Evolutionary conservation across 2,113 vertebrate genomes (phyloP), one percentile per base, ranked within the genome.

Genomic region (Pampusana beccarii): DNA sequence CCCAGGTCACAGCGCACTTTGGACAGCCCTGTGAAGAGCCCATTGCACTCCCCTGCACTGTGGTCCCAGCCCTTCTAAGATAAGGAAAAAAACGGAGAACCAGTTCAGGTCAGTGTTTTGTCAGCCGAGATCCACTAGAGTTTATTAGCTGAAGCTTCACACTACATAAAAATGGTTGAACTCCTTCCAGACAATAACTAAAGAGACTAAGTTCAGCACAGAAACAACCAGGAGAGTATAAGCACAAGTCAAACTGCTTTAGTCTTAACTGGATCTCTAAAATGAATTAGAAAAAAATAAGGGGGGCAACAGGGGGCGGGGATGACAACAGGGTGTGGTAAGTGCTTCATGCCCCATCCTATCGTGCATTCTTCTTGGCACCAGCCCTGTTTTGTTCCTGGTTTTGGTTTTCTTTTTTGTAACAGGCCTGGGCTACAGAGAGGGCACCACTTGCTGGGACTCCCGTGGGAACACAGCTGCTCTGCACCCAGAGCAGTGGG

Each of bases 401-500:
- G n/a, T 44, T 44, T 38, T 38, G 38, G 38, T 38, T 8, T 38
- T 38, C 11, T 38, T 38, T 38, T 38, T 38, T 11, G 38, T 6
- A 24, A n/a, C 5, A 13, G 26, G 18, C 29, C 65, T 36, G 28
- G 24, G 33, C 20, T 62, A 18, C 53, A 81, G 36, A 50, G 57
- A 40, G 13, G 8, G 11, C 65, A 66, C 36, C 36, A 0, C 8
- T 7, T 34, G 12, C 16, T 21, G 0, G 0, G 53, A 16, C 24
- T 67, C 8, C 53, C 62, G 48, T 60, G 58, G 51, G 31, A 71
- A 57, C 0, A 0, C 1, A 16, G 44, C 50, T 13, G 60, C 69
- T 53, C 72, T 48, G 73, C 78, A 66, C 20, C 73, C 81, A 17
- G 1, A 0, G 0, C 40, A 4, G 13, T 1, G 4, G 0, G 1